A percentile compares a stretch with the other conserved stretches of the same genome.
Conservation (phyloP, 23 tunicate species). For the Ascidia mentula region DNA sequence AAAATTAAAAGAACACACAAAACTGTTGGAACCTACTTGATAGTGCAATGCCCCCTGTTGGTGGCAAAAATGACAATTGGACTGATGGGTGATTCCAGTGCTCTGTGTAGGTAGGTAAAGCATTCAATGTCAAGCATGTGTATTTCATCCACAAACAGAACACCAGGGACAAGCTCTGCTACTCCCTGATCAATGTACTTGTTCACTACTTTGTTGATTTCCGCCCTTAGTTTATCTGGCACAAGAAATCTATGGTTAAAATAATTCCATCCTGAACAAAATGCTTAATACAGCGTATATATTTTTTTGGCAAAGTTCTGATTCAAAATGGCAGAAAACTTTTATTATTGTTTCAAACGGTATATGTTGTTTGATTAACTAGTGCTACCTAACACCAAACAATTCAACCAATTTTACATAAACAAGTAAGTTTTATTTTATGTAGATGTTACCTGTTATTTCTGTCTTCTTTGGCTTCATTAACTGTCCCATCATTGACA, state of each 20-base stretch:
- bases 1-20: too few species aligned
- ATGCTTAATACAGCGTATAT: not conserved
- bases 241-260: not conserved
- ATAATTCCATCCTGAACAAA: not conserved
- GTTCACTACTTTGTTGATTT: conserved; percentile 99
- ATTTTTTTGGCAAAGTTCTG: not conserved
- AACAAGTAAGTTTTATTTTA: too few species aligned
- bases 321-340: too few species aligned
- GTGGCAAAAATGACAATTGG: conserved; percentile 96
- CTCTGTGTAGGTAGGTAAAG: conserved; percentile 97
- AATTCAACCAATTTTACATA: too few species aligned
- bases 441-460: conserved; percentile 74
- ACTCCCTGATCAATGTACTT: conserved; percentile 99
- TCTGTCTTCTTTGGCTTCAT: conserved; percentile 99
- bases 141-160: conserved; percentile 95
- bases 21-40: conserved; percentile 44
- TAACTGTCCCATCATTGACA: conserved; percentile 92
- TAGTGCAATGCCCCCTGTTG: conserved; percentile 75
- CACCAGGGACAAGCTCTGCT: conserved; percentile 99
- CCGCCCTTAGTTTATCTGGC: conserved; percentile 87
- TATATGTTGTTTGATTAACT: too few species aligned
- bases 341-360: too few species aligned
- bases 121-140: conserved; percentile 99
- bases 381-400: too few species aligned
- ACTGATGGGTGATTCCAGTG: conserved; percentile 93